Base-by-base conservation (phyloP, 2,797 vertebrate genomes). In the Orestias chungarensis region DNA sequence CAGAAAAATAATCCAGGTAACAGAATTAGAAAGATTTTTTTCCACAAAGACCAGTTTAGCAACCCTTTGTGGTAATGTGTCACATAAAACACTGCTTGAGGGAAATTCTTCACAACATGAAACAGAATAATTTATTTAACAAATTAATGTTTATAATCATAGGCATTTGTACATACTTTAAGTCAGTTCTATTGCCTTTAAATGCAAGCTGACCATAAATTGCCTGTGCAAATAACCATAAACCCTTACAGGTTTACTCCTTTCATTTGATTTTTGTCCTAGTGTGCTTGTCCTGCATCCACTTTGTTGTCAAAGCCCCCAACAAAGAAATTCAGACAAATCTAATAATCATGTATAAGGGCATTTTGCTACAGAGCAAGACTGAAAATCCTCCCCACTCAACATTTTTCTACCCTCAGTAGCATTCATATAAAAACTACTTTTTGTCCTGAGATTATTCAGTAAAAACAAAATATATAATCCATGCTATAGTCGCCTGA, bases 341-440 rank as follows among this genome's bases (percentile, higher is more conserved):
- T 20, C 2, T 20, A 6, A 59, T 29, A 3, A 55, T 38, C 0
- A 18, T 25, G 17, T 29, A 4, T 17, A 9, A 47, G 46, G 23
- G 12, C 0, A 15, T 46, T n/a, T 23, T 43, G 23, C 35, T 1
- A 23, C 57, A 71, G 9, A 50, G n/a, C 3, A 31, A 18, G 33
- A 40, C 18, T 9, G 20, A 23, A 27, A 52, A 35, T 64, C 31
- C 14, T 29, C 20, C 25, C 10, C 12, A 23, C 65, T 20, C 14
- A 55, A 57, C 47, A 44, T 46, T 33, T 64, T 38, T 49, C 31
- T 55, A 18, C 68, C 20, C 29, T n/a, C 18, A n/a, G 43, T 23
- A 44, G 42, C 49, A 49, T 38, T 55, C 31, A 64, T 55, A 72
- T 40, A 64, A 61, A 52, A 66, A 25, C 61, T 47, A 23, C 38